Evolutionary conservation across 2,888 invertebrate genomes (phyloP), one percentile per base, ranked within the genome.

Genomic region (Sarcophaga carnaria): DNA sequence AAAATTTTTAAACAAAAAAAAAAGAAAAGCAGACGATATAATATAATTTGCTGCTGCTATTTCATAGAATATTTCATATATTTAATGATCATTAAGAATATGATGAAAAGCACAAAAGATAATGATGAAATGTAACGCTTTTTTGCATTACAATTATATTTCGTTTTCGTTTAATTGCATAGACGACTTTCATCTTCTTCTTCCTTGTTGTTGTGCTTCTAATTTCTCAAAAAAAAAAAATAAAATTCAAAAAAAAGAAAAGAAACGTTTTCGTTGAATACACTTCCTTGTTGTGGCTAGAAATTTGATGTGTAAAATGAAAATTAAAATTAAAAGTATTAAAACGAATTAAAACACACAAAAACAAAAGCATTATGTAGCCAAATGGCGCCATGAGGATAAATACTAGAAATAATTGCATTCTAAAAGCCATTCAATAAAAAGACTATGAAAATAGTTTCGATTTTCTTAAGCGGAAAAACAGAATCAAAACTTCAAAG

Each of bases 51-150:
- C 49, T 49, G 14, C 1, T 49, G 11, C 49, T 14, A 37, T 37
- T 37, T 37, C 37, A 37, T 37, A 37, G 37, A 37, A 37, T 10
- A 37, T 37, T 37, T 37, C 37, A 37, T 37, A 37, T 10, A 54
- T 54, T 54, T 54, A 54, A 54, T 54, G 54, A 54, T 54, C 14
- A 14, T 54, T 54, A 54, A 54, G 54, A 17, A 54, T 17, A 17
- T 54, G 5, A 54, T 54, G 54, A 54, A 54, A 14, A 54, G 14
- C 12, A 1, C 1, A 54, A 49, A 14, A 54, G 54, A 70, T 76
- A n/a, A 47, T 74, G 74, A 87, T 77, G 88, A 77, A 87, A 83
- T 88, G 88, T 88, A 89, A 89, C 88, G 88, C 88, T 89, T 80
- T 64, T 83, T 80, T 75, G 83, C 70, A 71, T 75, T 74, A 74